These are phyloP conservation scores for Plectrocnemia conspersa DNA, from an alignment of 1,140 invertebrate genomes.

Conservation along the genomic window DNA sequence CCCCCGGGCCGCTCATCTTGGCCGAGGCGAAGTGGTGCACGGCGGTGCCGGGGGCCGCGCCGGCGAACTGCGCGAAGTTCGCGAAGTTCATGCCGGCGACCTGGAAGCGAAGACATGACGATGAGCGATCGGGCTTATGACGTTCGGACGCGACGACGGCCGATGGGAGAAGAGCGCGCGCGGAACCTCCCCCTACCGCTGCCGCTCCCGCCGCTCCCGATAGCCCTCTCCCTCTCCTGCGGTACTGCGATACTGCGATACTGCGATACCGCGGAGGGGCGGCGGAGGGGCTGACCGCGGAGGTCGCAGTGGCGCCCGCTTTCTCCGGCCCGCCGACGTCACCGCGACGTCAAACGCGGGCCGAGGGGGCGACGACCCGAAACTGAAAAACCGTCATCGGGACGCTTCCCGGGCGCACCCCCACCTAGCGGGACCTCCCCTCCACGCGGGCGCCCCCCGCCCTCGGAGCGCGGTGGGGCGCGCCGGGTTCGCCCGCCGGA, in stretches of 20 bases:
- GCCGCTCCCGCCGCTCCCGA: background rate
- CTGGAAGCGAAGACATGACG: background rate
- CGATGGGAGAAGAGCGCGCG: background rate
- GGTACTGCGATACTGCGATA: background rate
- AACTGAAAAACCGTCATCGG: background rate
- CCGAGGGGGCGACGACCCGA: background rate
- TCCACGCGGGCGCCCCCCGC: constrained; percentile 13
- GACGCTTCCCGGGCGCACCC: constrained; percentile 2
- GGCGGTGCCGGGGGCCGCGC: constrained; percentile 56
- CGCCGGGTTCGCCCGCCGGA: constrained; percentile 4
- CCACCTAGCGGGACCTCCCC: constrained; percentile 15
- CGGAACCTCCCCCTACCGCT: background rate
- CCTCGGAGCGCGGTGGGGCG: background rate
- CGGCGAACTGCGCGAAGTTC: constrained; percentile 59
- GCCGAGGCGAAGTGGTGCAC: constrained; percentile 59
- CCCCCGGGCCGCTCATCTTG: constrained; percentile 40
- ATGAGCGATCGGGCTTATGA: background rate
- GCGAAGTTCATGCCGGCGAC: constrained; percentile 58
- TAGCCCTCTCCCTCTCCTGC: background rate
- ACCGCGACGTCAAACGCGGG: background rate
- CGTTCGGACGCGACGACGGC: background rate
- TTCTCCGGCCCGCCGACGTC: background rate
- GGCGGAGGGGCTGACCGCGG: background rate
- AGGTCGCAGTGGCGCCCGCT: background rate
- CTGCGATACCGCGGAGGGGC: background rate